Conservation (phyloP, 2,888 invertebrate genomes). For the Philopedon plagiatum region DNA sequence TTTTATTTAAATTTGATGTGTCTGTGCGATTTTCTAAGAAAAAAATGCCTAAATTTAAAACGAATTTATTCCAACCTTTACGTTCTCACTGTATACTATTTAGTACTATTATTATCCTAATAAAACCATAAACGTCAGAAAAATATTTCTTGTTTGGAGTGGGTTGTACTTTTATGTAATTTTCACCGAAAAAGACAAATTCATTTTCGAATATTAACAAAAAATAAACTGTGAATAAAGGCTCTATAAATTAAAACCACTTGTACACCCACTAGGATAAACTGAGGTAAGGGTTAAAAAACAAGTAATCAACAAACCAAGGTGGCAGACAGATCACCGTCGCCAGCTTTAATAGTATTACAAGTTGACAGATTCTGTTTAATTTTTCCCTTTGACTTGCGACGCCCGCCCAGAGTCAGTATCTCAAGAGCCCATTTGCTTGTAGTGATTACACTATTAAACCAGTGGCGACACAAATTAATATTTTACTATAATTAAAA, state of each 20-base stretch:
- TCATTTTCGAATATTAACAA: not conserved
- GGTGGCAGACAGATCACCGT: constrained; percentile 51
- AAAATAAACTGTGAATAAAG: constrained; percentile 15
- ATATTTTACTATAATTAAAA: too few relatives aligned
- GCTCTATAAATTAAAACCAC: constrained; percentile 29
- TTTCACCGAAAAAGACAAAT: not conserved
- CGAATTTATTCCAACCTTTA: too few relatives aligned
- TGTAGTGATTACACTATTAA: constrained; percentile 59
- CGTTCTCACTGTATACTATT: too few relatives aligned
- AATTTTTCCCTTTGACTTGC: constrained; percentile 61
- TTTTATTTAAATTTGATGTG: too few relatives aligned
- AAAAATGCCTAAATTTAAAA: too few relatives aligned
- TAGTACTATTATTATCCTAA: too few relatives aligned
- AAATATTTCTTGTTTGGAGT: not conserved
- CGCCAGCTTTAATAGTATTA: constrained; percentile 53
- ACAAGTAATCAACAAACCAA: constrained; percentile 49
- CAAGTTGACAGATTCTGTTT: constrained; percentile 62
- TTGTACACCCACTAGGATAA: constrained; percentile 39
- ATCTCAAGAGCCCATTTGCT: constrained; percentile 31
- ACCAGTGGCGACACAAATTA: constrained; percentile 5
- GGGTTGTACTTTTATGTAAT: not conserved
- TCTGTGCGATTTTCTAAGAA: too few relatives aligned
- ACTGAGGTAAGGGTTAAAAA: constrained; percentile 36
- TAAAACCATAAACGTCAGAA: too few relatives aligned
- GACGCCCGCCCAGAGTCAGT: constrained; percentile 58